Conservation (phyloP, 2,113 vertebrate genomes). For the Typhlomys cinereus region DNA sequence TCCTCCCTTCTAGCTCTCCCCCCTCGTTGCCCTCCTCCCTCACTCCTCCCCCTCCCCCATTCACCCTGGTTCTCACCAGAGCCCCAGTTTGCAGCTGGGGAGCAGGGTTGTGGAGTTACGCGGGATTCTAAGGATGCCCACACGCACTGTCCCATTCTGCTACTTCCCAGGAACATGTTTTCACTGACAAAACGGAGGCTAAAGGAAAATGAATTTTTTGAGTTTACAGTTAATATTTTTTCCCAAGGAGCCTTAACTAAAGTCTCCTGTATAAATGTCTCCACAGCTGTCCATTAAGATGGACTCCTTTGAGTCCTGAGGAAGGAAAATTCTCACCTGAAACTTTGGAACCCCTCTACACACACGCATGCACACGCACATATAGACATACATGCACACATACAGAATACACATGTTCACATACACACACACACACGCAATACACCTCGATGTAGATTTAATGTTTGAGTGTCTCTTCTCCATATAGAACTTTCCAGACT, state of each 20-base stretch:
- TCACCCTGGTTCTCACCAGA: neutral
- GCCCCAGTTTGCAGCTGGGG: neutral
- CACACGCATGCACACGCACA: neutral
- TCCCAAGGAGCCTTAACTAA: neutral
- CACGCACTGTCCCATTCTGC: neutral
- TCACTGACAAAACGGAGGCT: neutral
- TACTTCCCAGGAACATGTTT: neutral
- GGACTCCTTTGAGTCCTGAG: accelerated
- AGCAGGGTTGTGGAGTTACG: neutral
- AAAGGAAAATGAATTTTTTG: neutral
- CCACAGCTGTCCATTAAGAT: neutral
- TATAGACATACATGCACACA: neutral
- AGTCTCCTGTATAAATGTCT: neutral
- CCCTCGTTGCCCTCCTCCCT: accelerated
- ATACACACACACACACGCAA: neutral
- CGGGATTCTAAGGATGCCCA: neutral
- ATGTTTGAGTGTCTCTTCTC: neutral
- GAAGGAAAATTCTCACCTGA: neutral
- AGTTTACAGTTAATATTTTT: neutral
- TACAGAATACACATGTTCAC: too few relatives aligned
- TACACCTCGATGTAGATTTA: neutral
- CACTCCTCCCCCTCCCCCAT: neutral
- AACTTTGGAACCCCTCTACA: neutral
- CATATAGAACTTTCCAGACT: slow-evolving; percentile 14
- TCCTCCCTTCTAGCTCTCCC: neutral